A percentile compares a stretch with the other conserved stretches of the same genome.
Evolutionary conservation across 1,140 invertebrate genomes (phyloP).

Genomic region (Achatina immaculata): DNA sequence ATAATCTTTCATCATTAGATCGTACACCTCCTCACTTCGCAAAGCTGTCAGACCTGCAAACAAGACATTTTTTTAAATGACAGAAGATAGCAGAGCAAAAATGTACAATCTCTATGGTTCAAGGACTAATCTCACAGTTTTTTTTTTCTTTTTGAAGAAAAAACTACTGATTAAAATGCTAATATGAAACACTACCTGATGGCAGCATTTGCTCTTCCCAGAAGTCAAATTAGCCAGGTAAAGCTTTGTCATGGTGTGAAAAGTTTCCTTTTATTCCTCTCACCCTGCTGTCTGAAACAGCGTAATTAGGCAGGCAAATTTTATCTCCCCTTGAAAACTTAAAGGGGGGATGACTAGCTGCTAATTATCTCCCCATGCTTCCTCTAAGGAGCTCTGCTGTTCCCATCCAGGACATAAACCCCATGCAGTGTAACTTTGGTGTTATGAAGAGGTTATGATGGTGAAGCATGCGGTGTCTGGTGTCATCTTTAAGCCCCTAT

Average conservation of each 20-base stretch:
- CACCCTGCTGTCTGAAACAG: background rate
- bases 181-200: background rate
- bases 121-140: no score
- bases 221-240: slow-evolving; percentile 1
- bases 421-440: background rate
- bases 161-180: background rate
- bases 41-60: slow-evolving; percentile 87
- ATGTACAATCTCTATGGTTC: no score
- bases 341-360: background rate
- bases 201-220: background rate
- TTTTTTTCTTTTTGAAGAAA: no score
- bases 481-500: background rate
- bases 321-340: background rate
- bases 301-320: background rate
- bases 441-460: background rate
- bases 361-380: slow-evolving; percentile 14
- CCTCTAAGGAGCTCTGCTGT: background rate
- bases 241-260: background rate
- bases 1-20: slow-evolving; percentile 95
- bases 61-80: no score
- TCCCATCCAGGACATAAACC: background rate
- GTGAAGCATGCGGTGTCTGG: background rate
- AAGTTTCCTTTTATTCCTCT: background rate
- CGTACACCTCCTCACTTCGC: slow-evolving; percentile 89
- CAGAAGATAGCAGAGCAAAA: no score